Evolutionary conservation across 1,140 invertebrate species (phyloP).

Genomic region (Drosophila trapezifrons): DNA sequence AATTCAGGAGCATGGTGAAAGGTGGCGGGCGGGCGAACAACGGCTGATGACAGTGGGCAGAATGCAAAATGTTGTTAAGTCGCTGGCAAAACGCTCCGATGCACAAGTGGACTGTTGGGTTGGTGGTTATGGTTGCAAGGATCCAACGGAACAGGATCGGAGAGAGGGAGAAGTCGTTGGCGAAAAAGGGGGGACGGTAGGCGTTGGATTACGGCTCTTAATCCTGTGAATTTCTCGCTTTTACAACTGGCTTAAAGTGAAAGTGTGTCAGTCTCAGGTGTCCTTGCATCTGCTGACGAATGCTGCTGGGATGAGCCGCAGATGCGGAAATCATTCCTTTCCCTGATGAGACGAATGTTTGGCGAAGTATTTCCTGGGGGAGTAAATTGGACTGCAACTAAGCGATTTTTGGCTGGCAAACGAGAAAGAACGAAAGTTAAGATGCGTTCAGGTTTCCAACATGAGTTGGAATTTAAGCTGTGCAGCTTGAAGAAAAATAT

Average conservation of each 20-base stretch:
- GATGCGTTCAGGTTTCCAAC: no score
- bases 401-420: not conserved
- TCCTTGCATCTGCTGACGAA: constrained; percentile 47
- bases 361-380: constrained; percentile 6
- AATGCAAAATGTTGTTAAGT: constrained; percentile 56
- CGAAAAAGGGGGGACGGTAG: not conserved
- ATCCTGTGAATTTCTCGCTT: constrained; percentile 53
- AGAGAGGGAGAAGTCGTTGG: not conserved
- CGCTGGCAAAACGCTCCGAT: constrained; percentile 47
- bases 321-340: constrained; percentile 38
- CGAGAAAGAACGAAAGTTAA: not conserved
- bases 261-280: constrained; percentile 53
- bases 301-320: constrained; percentile 19
- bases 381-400: constrained; percentile 8
- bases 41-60: constrained; percentile 50
- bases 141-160: constrained; percentile 4
- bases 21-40: constrained; percentile 19
- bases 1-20: not conserved
- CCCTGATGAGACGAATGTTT: constrained; percentile 24
- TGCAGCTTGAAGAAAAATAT: not conserved
- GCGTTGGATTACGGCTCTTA: constrained; percentile 52
- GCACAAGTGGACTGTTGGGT: constrained; percentile 51
- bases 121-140: constrained; percentile 45
- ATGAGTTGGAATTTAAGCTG: not conserved
- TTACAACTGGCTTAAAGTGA: constrained; percentile 52